A percentile compares a stretch with the other conserved stretches of the same genome.
phyloP scores from a whole-genome alignment of 2,888 invertebrate species.

The Ernsta delagoae region DNA sequence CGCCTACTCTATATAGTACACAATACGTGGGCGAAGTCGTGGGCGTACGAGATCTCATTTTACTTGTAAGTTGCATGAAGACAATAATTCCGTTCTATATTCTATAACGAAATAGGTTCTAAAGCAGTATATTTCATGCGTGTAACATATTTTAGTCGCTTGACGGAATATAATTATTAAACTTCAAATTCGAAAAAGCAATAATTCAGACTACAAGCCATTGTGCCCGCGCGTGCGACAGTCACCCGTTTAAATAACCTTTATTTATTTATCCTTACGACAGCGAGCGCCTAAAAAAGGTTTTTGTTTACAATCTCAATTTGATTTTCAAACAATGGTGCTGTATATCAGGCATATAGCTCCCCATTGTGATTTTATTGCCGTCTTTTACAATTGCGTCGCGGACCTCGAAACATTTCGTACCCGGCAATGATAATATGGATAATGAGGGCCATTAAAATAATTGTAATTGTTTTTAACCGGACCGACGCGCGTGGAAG shows the following conservation, averaged over 20 bases:
- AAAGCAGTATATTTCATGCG: too few relatives aligned
- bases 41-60: too few relatives aligned
- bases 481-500: slow-evolving; percentile 26
- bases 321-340: slow-evolving; percentile 19
- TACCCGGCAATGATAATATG: slow-evolving; percentile 25
- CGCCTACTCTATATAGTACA: too few relatives aligned
- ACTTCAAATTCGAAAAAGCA: not conserved
- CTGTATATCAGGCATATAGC: slow-evolving; percentile 7
- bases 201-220: slow-evolving; percentile 3
- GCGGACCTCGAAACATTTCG: slow-evolving; percentile 32
- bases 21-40: too few relatives aligned
- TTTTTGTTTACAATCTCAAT: slow-evolving; percentile 23
- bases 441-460: slow-evolving; percentile 35
- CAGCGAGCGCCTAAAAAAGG: slow-evolving; percentile 3
- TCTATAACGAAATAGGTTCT: too few relatives aligned
- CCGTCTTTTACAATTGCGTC: slow-evolving; percentile 28
- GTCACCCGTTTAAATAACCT: slow-evolving; percentile 4
- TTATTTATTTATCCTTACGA: slow-evolving; percentile 7
- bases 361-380: slow-evolving; percentile 23
- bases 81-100: too few relatives aligned
- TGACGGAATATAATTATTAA: not conserved
- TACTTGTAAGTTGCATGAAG: too few relatives aligned
- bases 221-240: not conserved
- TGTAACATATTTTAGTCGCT: too few relatives aligned
- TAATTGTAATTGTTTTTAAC: slow-evolving; percentile 38